Conservation (phyloP, 2,888 invertebrate genomes). For the Hirtodrosophila cameraria region DNA sequence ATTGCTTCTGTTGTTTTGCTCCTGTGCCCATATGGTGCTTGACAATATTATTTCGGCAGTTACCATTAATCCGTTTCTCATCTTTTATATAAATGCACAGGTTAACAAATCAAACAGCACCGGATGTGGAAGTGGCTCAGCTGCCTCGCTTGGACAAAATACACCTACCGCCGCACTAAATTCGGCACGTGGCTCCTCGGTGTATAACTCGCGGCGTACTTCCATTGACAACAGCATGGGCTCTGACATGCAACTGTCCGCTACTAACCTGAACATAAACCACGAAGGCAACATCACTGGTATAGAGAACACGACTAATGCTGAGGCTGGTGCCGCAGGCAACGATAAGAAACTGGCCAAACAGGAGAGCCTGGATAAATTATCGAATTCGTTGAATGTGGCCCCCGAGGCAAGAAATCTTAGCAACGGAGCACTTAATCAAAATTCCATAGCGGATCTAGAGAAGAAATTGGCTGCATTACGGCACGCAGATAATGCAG, state of each 20-base stretch:
- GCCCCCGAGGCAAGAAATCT: conserved; percentile 42
- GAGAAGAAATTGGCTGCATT: conserved; percentile 86
- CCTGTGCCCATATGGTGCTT: conserved; percentile 1
- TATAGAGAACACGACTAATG: conserved; percentile 35
- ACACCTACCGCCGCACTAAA: conserved; percentile 76
- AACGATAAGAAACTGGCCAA: conserved; percentile 76
- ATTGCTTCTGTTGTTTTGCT: conserved; percentile 40
- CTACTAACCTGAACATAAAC: conserved; percentile 72
- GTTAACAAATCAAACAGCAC: conserved; percentile 52
- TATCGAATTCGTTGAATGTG: conserved; percentile 33
- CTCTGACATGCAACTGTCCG: conserved; percentile 79
- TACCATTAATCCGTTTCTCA: neutral
- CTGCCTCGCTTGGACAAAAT: conserved; percentile 71
- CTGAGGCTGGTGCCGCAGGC: conserved; percentile 38
- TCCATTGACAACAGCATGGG: conserved; percentile 81
- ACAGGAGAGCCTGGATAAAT: conserved; percentile 81
- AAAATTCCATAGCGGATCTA: conserved; percentile 85
- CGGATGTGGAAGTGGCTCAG: conserved; percentile 50
- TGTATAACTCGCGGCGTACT: conserved; percentile 82
- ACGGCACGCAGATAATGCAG: conserved; percentile 81
- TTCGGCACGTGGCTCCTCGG: conserved; percentile 81
- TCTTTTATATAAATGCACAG: conserved; percentile 38
- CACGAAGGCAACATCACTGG: conserved; percentile 41
- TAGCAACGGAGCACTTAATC: conserved; percentile 68
- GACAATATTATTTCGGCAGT: neutral